phyloP scores from a whole-genome alignment of 2,113 vertebrate species.

The Nannospalax galili region DNA sequence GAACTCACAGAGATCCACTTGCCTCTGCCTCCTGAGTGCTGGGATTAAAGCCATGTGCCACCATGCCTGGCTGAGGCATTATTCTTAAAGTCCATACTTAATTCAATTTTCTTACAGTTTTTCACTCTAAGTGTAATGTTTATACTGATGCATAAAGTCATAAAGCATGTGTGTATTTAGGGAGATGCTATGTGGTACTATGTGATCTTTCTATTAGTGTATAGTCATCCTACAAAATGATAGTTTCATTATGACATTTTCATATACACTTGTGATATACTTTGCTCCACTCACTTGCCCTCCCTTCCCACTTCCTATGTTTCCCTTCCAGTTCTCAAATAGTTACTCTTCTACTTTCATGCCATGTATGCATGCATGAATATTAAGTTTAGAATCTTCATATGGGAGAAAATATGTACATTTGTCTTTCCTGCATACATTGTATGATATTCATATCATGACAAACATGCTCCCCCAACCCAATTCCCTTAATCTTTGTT shows the following conservation, averaged over 20 bases:
- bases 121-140: not conserved
- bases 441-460: not conserved
- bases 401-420: not conserved
- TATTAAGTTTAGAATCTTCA: not conserved
- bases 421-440: not conserved
- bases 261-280: not conserved
- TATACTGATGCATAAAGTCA: not conserved
- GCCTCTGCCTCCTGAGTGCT: too few species aligned
- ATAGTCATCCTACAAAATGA: not conserved
- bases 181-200: not conserved
- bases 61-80: too few species aligned
- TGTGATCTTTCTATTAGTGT: not conserved
- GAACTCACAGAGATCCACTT: too few species aligned
- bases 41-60: too few species aligned
- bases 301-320: too few species aligned
- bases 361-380: not conserved
- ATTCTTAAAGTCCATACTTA: not conserved
- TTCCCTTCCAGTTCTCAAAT: not conserved
- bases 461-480: not conserved
- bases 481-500: constrained; percentile 32
- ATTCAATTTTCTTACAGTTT: constrained; percentile 24
- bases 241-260: not conserved
- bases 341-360: not conserved
- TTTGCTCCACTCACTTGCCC: not conserved
- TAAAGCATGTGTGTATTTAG: not conserved